Conservation (phyloP, 2,888 invertebrate species). For the Caenorhabditis sp. region DNA sequence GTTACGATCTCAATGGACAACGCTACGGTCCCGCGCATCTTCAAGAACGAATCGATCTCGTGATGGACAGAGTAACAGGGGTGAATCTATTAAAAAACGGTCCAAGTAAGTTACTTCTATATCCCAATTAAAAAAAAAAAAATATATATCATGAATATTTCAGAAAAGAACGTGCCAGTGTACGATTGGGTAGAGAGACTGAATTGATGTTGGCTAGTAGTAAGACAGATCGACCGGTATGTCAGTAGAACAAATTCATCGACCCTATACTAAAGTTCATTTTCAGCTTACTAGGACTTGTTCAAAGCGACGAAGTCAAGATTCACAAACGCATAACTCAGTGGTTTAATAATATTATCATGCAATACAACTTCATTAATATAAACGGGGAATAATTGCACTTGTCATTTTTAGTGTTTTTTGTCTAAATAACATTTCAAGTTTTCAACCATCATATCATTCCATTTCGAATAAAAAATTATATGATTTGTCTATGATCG, state of each 20-base stretch:
- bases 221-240: slow-evolving; percentile 35
- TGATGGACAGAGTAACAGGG: slow-evolving; percentile 24
- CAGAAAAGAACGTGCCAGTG: slow-evolving; percentile 30
- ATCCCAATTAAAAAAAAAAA: too few species aligned
- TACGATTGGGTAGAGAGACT: slow-evolving; percentile 23
- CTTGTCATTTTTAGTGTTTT: too few species aligned
- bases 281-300: slow-evolving; percentile 32
- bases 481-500: too few species aligned
- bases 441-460: too few species aligned
- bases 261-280: not conserved
- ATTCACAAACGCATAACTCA: slow-evolving; percentile 52
- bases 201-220: slow-evolving; percentile 32
- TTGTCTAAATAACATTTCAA: too few species aligned
- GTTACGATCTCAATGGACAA: slow-evolving; percentile 51
- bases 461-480: too few species aligned
- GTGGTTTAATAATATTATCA: slow-evolving; percentile 33
- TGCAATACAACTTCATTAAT: not conserved
- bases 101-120: slow-evolving; percentile 10
- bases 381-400: not conserved
- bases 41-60: slow-evolving; percentile 25
- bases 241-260: not conserved
- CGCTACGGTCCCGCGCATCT: slow-evolving; percentile 45
- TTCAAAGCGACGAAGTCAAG: slow-evolving; percentile 44
- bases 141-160: slow-evolving; percentile 3
- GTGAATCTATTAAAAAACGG: slow-evolving; percentile 14